Base-by-base conservation (phyloP, 2,113 vertebrate genomes). In the Tympanuchus pallidicinctus region DNA sequence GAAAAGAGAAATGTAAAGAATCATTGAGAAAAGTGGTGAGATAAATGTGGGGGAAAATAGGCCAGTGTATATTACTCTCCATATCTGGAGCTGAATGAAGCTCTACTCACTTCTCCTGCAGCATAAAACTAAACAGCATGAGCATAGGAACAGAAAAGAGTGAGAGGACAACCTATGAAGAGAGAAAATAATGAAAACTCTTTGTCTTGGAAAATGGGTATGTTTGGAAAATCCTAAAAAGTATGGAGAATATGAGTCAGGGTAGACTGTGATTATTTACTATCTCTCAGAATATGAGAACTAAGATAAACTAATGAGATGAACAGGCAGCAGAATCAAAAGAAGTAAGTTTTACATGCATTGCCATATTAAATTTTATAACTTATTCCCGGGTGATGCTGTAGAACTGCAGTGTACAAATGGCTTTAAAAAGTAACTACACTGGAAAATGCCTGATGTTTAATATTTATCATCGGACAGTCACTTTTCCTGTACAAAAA, bases 301-400 rank as follows among this genome's bases (percentile, higher is more conserved):
- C 45, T 85, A 79, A 85, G 24, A 54, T 11, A 82, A 73, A 22
- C 11, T 56, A 45, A 57, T 45, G 11, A 91, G 94, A 82, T 8
- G 8, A 94, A 45, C 34, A 91, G 16, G 42, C 38, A 88, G 50
- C 12, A 80, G 67, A 86, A 86, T 91, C 50, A 83, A 94, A 91
- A 94, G 27, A 75, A 89, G 73, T 73, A 63, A 57, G 32, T 87
- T 87, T 63, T 70, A 80, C 24, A 38, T 59, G 13, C 27, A 32
- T 66, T 63, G 20, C 30, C 50, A 50, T 88, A n/a, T 80, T 85
- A 88, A 86, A 89, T 86, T 77, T 74, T 76, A 59, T 47, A 88
- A 22, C 9, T 71, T 70, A 89, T 63, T 91, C 85, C 75, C 64
- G 47, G 60, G 67, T 71, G 82, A 32, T 13, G 10, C 38, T 77